These are phyloP conservation scores for Masnerella sp. DNA, from an alignment of 2,888 invertebrate genomes.

Conservation along the genomic window DNA sequence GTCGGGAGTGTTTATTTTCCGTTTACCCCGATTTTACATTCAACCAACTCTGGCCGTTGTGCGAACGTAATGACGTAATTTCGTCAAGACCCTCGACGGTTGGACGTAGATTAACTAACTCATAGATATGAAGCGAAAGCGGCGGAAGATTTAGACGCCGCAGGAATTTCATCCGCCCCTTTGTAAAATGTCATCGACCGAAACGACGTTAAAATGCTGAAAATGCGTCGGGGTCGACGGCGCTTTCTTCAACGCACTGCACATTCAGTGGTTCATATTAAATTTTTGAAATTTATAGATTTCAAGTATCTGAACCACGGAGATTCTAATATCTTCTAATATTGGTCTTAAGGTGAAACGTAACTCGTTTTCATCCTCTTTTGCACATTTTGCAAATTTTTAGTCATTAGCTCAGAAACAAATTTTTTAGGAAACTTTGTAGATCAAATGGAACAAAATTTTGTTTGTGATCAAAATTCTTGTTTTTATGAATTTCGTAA, in stretches of 20 bases:
- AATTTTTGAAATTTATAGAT: constrained; percentile 44
- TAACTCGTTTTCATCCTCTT: too few species aligned
- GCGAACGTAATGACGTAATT: constrained; percentile 19
- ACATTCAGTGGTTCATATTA: constrained; percentile 38
- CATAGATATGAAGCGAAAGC: constrained; percentile 58
- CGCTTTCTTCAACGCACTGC: constrained; percentile 19
- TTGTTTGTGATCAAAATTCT: too few species aligned
- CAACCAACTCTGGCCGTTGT: too few species aligned
- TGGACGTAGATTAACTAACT: constrained; percentile 62
- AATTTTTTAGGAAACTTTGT: too few species aligned
- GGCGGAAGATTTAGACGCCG: constrained; percentile 58
- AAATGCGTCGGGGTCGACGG: constrained; percentile 23
- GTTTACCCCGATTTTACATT: too few species aligned
- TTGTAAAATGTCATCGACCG: constrained; percentile 38
- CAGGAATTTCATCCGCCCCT: constrained; percentile 46
- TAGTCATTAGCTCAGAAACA: too few species aligned
- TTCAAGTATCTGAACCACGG: constrained; percentile 20
- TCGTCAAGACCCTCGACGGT: constrained; percentile 3
- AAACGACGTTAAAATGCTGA: constrained; percentile 41
- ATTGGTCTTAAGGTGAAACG: too few species aligned
- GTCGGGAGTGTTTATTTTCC: too few species aligned
- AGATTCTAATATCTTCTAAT: too few species aligned
- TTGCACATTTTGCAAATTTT: too few species aligned
- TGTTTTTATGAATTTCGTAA: too few species aligned
- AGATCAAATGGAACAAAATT: too few species aligned